Percentiles rank a stretch among this genome's conserved stretches.
Conservation (phyloP, 2,113 vertebrate genomes). For the Tinamus guttatus region DNA sequence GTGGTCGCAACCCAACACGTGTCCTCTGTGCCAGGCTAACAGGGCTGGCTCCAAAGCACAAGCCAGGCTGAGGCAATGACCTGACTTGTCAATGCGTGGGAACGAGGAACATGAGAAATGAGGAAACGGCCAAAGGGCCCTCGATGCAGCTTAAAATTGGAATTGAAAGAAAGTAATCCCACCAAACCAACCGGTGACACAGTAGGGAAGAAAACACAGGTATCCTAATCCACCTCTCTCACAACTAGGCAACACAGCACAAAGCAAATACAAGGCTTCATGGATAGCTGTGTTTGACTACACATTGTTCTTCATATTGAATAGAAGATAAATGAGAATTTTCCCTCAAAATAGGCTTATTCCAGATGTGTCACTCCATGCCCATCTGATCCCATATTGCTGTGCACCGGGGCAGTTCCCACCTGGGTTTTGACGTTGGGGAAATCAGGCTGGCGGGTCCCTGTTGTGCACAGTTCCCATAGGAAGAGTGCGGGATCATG, state of each 20-base stretch:
- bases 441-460: neutral
- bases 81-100: accelerated
- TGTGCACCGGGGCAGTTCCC: neutral
- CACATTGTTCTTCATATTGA: neutral
- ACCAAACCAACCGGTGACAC: neutral
- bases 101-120: neutral
- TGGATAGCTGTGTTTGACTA: neutral
- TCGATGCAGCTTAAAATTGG: neutral
- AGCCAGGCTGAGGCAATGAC: neutral
- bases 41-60: neutral
- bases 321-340: neutral
- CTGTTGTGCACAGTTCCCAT: accelerated
- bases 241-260: too few relatives aligned
- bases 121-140: neutral
- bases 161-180: neutral
- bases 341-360: neutral
- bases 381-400: neutral
- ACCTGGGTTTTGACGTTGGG: neutral
- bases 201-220: neutral
- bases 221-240: accelerated
- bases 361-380: neutral
- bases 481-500: too few relatives aligned
- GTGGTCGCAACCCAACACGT: neutral
- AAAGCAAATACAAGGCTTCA: neutral
- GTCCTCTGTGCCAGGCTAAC: neutral